A percentile compares a stretch with the other conserved stretches of the same genome.
Conservation (phyloP, 2,888 invertebrate species). For the Gastrophysa polygoni region DNA sequence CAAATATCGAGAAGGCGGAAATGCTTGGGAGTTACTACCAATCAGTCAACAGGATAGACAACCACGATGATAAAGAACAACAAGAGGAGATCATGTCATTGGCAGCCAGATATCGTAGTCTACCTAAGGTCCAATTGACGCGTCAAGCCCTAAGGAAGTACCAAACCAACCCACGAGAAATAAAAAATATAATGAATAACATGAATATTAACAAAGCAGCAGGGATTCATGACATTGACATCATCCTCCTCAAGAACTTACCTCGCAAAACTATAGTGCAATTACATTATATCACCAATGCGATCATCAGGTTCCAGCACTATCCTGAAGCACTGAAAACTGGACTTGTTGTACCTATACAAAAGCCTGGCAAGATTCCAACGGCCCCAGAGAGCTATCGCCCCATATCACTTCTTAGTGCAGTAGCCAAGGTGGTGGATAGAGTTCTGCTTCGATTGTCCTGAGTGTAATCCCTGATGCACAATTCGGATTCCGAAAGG, state of each 20-base stretch:
- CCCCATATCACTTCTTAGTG: not conserved
- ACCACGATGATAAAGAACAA: too few species aligned
- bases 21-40: too few species aligned
- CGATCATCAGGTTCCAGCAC: conserved; percentile 17
- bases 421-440: not conserved
- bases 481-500: too few species aligned
- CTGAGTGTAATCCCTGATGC: too few species aligned
- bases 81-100: too few species aligned
- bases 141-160: not conserved
- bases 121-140: too few species aligned
- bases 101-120: too few species aligned
- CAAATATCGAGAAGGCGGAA: too few species aligned
- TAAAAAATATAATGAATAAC: not conserved
- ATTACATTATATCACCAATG: conserved; percentile 24
- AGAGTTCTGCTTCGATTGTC: not conserved
- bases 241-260: conserved; percentile 19
- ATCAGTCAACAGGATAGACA: too few species aligned
- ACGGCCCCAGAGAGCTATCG: not conserved
- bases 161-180: not conserved
- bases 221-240: conserved; percentile 15
- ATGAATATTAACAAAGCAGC: conserved; percentile 15
- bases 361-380: conserved; percentile 28
- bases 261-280: conserved; percentile 18
- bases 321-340: conserved; percentile 25
- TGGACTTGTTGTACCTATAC: conserved; percentile 25